phyloP scores from a whole-genome alignment of 2,797 vertebrate genomes.

The Oreonectes daqikongensis region DNA sequence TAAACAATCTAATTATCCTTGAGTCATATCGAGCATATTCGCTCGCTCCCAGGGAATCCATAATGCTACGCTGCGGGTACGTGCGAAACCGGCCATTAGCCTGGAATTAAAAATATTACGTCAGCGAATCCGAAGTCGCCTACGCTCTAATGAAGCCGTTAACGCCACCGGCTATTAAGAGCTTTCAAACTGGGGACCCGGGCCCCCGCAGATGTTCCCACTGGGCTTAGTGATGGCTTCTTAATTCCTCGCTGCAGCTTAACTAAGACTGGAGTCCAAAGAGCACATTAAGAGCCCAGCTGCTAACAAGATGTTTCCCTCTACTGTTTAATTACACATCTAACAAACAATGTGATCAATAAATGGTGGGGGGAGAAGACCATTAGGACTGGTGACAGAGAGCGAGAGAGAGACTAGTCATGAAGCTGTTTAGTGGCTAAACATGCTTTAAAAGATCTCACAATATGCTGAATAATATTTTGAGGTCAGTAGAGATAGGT shows the following conservation, averaged over 20 bases:
- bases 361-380: conserved; percentile 27
- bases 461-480: conserved; percentile 62
- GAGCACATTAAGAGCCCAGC: conserved; percentile 51
- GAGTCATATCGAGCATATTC: neutral
- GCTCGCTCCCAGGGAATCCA: neutral
- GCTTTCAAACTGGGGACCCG: conserved; percentile 46
- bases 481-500: conserved; percentile 33
- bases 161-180: conserved; percentile 45
- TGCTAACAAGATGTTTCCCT: conserved; percentile 57
- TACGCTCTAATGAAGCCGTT: conserved; percentile 41
- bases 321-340: conserved; percentile 59
- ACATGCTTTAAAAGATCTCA: conserved; percentile 58
- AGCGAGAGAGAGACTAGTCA: neutral
- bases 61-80: neutral
- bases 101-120: neutral
- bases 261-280: conserved; percentile 43
- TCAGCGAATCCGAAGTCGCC: neutral
- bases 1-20: neutral
- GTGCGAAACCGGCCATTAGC: neutral
- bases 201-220: conserved; percentile 45
- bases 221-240: conserved; percentile 41
- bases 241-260: conserved; percentile 36
- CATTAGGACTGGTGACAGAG: conserved; percentile 7
- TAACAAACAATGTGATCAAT: conserved; percentile 62
- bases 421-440: conserved; percentile 29